A percentile compares a stretch with the other conserved stretches of the same genome.
Conservation (phyloP, 2,113 vertebrate species). For the Chionodraco myersi region DNA sequence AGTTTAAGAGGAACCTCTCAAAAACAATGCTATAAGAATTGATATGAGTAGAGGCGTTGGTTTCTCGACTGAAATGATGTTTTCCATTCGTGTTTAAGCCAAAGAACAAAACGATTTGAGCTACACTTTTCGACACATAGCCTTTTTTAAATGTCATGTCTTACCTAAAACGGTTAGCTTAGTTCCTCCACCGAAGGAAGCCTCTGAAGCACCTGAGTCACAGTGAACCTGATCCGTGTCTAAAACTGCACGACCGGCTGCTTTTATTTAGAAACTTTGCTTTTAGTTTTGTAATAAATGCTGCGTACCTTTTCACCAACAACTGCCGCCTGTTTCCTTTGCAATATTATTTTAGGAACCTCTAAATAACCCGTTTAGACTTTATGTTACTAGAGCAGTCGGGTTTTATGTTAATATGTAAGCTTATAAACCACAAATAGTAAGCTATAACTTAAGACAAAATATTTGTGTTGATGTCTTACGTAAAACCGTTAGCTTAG, state of each 20-base stretch:
- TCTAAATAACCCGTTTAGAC: not conserved
- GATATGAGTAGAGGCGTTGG: not conserved
- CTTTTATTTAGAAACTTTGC: not conserved
- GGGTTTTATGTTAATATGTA: no score
- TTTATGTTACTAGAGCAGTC: not conserved
- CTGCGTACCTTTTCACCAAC: not conserved
- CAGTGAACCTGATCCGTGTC: conserved; percentile 29
- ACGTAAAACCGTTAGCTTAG: conserved; percentile 19
- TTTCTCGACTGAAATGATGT: not conserved
- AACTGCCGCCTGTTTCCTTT: not conserved
- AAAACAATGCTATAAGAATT: no score
- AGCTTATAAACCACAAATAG: not conserved
- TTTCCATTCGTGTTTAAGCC: not conserved
- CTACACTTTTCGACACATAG: not conserved
- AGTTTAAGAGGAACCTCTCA: no score
- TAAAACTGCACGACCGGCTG: not conserved
- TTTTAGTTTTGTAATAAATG: not conserved
- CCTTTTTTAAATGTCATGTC: not conserved
- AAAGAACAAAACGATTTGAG: not conserved
- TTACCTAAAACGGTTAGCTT: conserved; percentile 55
- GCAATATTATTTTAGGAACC: not conserved
- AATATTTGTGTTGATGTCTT: not conserved
- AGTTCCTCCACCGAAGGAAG: conserved; percentile 77
- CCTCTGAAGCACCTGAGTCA: conserved; percentile 48
- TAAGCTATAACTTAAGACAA: not conserved